Evolutionary conservation across 2,113 vertebrate genomes (phyloP).

Genomic region (Tinamus guttatus): DNA sequence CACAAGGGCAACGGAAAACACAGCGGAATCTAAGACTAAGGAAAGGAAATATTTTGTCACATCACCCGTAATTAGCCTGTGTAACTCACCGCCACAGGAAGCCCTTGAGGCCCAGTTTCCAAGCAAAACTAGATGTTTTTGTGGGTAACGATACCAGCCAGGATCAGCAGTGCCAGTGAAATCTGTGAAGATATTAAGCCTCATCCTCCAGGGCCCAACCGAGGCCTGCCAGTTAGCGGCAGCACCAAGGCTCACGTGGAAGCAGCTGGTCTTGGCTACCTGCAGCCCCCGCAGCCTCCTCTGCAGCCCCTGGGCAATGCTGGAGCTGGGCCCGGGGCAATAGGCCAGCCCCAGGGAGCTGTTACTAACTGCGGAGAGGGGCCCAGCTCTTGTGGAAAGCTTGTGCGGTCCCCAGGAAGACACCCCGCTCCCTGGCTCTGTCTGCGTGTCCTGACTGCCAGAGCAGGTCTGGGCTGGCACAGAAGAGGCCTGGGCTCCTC

Average conservation of each 20-base stretch:
- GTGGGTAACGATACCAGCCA: background rate
- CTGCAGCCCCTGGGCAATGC: background rate
- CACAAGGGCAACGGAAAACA: background rate
- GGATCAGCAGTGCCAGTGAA: background rate
- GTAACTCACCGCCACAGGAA: background rate
- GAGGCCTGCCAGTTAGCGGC: no score
- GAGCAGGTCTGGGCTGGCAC: background rate
- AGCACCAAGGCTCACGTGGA: background rate
- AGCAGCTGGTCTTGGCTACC: background rate
- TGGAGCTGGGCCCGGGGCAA: background rate
- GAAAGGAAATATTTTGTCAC: background rate
- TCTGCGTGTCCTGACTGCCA: background rate
- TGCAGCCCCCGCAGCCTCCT: background rate
- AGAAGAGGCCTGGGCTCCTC: background rate
- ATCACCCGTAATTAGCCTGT: accelerated
- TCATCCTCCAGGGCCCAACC: background rate
- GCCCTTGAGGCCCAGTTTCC: background rate
- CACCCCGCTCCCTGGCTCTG: background rate
- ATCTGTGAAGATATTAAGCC: background rate
- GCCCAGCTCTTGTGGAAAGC: background rate
- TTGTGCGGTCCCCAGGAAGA: no score
- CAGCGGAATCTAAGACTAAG: background rate
- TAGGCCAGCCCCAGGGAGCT: accelerated
- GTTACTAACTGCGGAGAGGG: background rate
- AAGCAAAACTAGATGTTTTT: background rate